Base-by-base conservation (phyloP, 2,888 invertebrate species). In the Epistrophe eligans region DNA sequence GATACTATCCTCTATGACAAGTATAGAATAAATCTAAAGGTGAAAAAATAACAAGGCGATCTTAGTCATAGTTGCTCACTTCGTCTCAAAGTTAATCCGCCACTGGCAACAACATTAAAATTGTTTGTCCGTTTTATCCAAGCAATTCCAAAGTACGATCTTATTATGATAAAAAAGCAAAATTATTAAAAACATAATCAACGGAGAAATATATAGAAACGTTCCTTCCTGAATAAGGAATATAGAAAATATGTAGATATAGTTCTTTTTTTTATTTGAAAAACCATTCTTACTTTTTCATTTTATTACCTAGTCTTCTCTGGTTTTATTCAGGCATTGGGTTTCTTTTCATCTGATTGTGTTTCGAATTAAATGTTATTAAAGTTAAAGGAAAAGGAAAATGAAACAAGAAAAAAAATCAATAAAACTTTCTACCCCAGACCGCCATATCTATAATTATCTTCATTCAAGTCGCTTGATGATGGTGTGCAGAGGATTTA, bases 91-190 rank as follows among this genome's bases (percentile, higher is more conserved):
- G 11, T 8, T 40, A 43, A 8, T 62, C 43, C 62, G 9, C 24
- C 15, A 13, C 43, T 62, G 62, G 15, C 15, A 48, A 57, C 74
- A 50, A 66, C 71, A 80, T 71, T 70, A 55, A 71, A 64, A 74
- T 84, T 80, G 38, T 64, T 84, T 74, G 70, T 84, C 79, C 50
- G 74, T 43, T 70, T 74, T 71, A 79, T 84, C 38, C 57, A 32
- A 71, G 71, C 74, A 84, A 84, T 80, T 84, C 71, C 45, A 57
- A 74, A 74, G 73, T 55, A 67, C 40, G 74, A 80, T 84, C 74
- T 74, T 84, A 84, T 84, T 84, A 80, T 80, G 84, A 80, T 84
- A 76, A 84, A 74, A 73, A 74, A 76, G 35, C 17, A n/a, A 67
- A 38, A 55, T 70, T 52, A 58, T 66, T 32, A 32, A 43, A 45